Base-by-base conservation (phyloP, 2,888 invertebrate genomes). In the Platerodrilus igneus region DNA sequence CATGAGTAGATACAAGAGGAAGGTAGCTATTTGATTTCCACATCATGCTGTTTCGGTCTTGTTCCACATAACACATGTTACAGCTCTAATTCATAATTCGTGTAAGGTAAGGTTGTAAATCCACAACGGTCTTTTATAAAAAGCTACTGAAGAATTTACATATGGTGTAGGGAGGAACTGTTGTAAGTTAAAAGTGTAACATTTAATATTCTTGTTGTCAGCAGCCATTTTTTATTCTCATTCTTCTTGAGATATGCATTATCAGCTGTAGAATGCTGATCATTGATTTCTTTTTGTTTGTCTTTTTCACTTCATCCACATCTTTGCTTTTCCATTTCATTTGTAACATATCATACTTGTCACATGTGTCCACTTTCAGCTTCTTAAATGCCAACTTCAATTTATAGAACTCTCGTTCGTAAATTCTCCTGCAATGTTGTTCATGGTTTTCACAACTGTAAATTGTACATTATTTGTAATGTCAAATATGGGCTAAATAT, bases 401-500 rank as follows among this genome's bases (percentile, higher is more conserved):
- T 11, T 13, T 13, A 25, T 25, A 5, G 14, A 25, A 25, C 11
- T 25, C 25, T 6, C 10, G 5, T 25, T 25, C 25, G 11, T 25
- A 25, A 25, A 25, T 25, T 4, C 25, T n/a, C n/a, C n/a, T n/a
- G n/a, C n/a, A n/a, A n/a, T n/a, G n/a, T n/a, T n/a, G n/a, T n/a
- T n/a, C n/a, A n/a, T n/a, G n/a, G n/a, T n/a, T 8, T 20, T 33
- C 33, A n/a, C 8, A 22, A 13, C n/a, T 33, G 22, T 11, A 33
- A 14, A 2, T 8, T 13, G 14, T 33, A 33, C 33, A 33, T 33
- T 15, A 19, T 22, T 20, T 18, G 8, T 22, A 22, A 18, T 8
- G 21, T 10, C 21, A 9, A 33, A 14, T 14, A 11, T 21, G 22
- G 14, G 33, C 22, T 16, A 33, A 33, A 33, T 33, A 33, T 33